Evolutionary conservation across 2,797 vertebrate species (phyloP).

Genomic region (Artibeus lituratus): DNA sequence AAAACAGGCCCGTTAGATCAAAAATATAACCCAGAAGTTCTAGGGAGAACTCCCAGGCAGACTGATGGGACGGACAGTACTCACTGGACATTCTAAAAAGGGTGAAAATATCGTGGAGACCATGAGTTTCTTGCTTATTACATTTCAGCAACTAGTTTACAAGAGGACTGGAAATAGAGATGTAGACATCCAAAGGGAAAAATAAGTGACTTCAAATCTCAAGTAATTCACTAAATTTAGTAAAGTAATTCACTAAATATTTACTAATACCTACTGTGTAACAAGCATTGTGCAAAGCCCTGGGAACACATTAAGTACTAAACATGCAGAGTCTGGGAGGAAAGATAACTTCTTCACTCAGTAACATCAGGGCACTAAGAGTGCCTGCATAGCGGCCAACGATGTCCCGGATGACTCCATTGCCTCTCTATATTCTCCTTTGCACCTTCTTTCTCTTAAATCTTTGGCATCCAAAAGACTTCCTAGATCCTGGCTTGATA

Average conservation of each 20-base stretch:
- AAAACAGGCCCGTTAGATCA: not conserved
- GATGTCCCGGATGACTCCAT: not conserved
- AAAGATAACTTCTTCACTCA: not conserved
- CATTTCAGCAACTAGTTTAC: not conserved
- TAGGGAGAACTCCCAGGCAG: not conserved
- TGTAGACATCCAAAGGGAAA: not conserved
- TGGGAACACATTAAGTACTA: not conserved
- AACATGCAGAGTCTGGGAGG: not conserved
- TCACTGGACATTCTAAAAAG: not conserved
- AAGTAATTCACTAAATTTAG: not conserved
- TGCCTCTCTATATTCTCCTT: not conserved
- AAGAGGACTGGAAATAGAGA: not conserved
- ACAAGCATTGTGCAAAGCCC: not conserved
- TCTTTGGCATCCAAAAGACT: constrained; percentile 5
- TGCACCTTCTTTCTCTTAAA: constrained; percentile 11
- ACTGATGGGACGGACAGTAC: not conserved
- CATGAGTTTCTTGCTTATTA: not conserved
- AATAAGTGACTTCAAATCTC: not conserved
- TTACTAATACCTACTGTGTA: not conserved
- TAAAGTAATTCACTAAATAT: not conserved
- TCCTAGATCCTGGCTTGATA: not conserved
- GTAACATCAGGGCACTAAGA: not conserved
- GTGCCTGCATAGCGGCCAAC: not conserved
- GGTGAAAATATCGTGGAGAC: not conserved
- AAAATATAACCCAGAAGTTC: not conserved